Percentiles rank a stretch among this genome's conserved stretches.
Conservation (phyloP, 1,140 invertebrate genomes). For the Pogonomyrmex barbatus region DNA sequence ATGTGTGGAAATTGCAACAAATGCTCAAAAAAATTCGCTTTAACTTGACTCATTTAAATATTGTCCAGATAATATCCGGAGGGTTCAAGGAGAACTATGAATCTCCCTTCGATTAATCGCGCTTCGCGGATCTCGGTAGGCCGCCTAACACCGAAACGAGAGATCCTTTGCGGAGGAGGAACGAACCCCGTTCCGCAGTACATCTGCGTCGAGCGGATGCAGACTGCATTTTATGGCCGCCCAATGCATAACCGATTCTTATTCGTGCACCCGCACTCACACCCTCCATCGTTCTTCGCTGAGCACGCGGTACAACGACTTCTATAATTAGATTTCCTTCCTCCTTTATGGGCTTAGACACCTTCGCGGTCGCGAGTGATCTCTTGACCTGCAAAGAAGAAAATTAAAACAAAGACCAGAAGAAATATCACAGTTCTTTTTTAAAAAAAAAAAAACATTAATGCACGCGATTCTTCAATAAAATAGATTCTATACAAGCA, state of each 20-base stretch:
- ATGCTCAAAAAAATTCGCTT: background rate
- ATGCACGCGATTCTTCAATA: background rate
- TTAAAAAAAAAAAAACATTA: background rate
- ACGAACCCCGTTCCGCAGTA: constrained; percentile 72
- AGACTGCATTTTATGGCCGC: constrained; percentile 84
- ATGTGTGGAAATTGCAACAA: background rate
- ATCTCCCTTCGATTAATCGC: constrained; percentile 26
- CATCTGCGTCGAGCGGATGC: constrained; percentile 85
- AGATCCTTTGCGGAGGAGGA: constrained; percentile 70
- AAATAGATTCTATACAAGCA: background rate
- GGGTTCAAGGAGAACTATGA: background rate
- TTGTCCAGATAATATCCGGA: background rate
- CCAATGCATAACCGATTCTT: constrained; percentile 82
- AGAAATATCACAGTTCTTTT: background rate
- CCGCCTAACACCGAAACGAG: constrained; percentile 67
- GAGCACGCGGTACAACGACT: constrained; percentile 78
- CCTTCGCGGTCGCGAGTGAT: constrained; percentile 71
- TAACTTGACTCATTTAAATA: background rate
- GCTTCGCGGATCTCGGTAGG: constrained; percentile 57
- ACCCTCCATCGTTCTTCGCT: constrained; percentile 68
- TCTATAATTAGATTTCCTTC: constrained; percentile 85
- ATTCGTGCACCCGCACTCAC: constrained; percentile 81
- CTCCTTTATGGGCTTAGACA: constrained; percentile 76
- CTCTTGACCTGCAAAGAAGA: constrained; percentile 57
- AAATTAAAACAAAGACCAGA: background rate